Base-by-base conservation (phyloP, 2,888 invertebrate species). In the Clitarchus hookeri region DNA sequence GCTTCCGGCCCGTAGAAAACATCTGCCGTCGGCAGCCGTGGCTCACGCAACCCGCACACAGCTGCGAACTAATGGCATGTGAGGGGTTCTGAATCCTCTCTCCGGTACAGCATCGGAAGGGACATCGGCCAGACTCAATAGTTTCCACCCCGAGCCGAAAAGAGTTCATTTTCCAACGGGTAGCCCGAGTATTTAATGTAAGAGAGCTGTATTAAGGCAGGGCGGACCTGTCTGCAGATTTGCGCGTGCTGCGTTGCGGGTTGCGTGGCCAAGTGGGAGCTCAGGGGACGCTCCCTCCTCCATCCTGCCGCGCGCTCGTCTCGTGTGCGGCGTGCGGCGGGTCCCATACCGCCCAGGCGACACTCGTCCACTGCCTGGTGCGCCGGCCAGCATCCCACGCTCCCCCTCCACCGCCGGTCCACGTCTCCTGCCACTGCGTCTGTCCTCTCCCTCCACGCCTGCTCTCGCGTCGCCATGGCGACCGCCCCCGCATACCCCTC, bases 401-500 rank as follows among this genome's bases (percentile, higher is more conserved):
- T 2, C n/a, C 65, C 65, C 65, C n/a, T n/a, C 53, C 65, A 0
- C 8, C 65, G 23, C 23, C n/a, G 65, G 65, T n/a, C 65, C 65
- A n/a, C 23, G n/a, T 65, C 65, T 65, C 65, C 23, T n/a, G 65
- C 65, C 65, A n/a, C 65, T 65, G 65, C 65, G 65, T 65, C 65
- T 19, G 23, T 65, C 23, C 65, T 65, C 65, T 8, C 65, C n/a
- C 65, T 65, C 65, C 65, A 16, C 65, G 65, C 12, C 65, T n/a
- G 65, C 65, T 65, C 65, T 65, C 65, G 65, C 65, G 65, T 65
- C n/a, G 65, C 65, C 65, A 65, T 65, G 65, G 65, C 65, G 65
- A 65, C 65, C 65, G 16, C 65, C 65, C 65, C 65, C 16, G 13
- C n/a, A 65, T 23, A n/a, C 23, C 65, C 65, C 23, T 19, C 19